Percentiles rank a stretch among this genome's conserved stretches.
Conservation (phyloP, 2,888 invertebrate genomes). For the Eristalinus aeneus region DNA sequence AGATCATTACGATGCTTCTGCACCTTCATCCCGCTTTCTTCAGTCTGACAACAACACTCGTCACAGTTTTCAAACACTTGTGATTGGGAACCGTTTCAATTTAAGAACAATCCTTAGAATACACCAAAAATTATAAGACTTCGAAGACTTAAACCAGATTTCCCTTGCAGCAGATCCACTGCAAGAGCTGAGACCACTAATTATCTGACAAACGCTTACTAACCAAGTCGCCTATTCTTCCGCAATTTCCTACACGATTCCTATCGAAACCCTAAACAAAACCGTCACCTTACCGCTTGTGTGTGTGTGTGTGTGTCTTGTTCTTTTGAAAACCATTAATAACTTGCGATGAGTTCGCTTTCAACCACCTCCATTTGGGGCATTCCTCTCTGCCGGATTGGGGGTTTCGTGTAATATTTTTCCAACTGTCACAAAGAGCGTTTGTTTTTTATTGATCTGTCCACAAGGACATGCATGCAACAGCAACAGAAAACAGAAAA, state of each 20-base stretch:
- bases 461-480: conserved; percentile 70
- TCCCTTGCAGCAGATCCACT: no score
- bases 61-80: no score
- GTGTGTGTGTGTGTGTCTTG: neutral
- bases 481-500: conserved; percentile 26
- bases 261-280: no score
- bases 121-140: no score
- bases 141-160: no score
- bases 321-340: conserved; percentile 30
- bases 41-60: no score
- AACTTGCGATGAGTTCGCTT: conserved; percentile 62
- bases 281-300: neutral
- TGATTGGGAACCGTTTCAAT: no score
- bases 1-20: no score
- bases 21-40: no score
- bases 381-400: conserved; percentile 28
- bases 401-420: conserved; percentile 19
- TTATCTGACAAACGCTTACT: neutral
- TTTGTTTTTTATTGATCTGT: conserved; percentile 69
- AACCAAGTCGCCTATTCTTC: neutral
- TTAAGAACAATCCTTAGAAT: no score
- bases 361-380: conserved; percentile 4
- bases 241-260: neutral
- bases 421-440: conserved; percentile 58
- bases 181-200: neutral